Percentiles rank a stretch among this genome's conserved stretches.
Conservation (phyloP, 2,888 invertebrate genomes). For the Hymenopus coronatus region DNA sequence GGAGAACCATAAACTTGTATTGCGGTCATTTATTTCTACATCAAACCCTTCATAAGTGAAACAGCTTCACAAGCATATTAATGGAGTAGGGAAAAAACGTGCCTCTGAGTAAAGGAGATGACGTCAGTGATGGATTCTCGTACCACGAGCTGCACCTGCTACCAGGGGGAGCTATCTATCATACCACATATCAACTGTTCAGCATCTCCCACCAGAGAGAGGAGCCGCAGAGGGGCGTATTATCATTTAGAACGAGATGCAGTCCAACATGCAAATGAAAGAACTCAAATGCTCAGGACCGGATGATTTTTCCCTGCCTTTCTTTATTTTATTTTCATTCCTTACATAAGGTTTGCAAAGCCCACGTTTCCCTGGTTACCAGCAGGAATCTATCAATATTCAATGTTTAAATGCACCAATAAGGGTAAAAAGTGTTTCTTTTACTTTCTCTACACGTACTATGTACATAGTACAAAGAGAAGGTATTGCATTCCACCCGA, state of each 20-base stretch:
- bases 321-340: too few species aligned
- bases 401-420: too few species aligned
- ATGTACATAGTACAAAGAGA: too few species aligned
- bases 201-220: neutral
- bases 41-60: too few species aligned
- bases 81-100: neutral
- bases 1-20: too few species aligned
- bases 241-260: neutral
- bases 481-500: too few species aligned
- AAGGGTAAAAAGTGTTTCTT: too few species aligned
- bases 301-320: rapidly evolving
- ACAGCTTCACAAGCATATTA: neutral
- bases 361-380: too few species aligned
- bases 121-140: neutral
- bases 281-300: neutral
- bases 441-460: too few species aligned
- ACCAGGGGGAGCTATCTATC: neutral
- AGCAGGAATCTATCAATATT: too few species aligned
- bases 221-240: neutral
- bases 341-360: too few species aligned
- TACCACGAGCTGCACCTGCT: neutral
- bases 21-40: too few species aligned
- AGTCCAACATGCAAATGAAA: neutral
- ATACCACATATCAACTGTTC: neutral
- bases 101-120: neutral